Evolutionary conservation across 2,797 vertebrate genomes (phyloP), one percentile per base, ranked within the genome.

Genomic region (Coendou prehensilis): DNA sequence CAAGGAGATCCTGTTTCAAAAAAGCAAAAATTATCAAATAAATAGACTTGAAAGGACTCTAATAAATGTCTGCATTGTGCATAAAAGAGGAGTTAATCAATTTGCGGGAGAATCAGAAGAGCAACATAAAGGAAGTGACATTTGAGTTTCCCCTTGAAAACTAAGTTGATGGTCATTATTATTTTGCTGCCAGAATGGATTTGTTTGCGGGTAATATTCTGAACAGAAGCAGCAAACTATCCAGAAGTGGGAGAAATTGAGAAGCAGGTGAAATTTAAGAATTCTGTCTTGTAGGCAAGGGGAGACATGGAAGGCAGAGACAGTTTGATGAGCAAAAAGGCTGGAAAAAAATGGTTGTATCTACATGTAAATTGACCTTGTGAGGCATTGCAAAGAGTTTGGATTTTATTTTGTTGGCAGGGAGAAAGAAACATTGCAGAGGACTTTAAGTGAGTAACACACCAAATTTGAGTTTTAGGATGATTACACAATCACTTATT

Each of bases 341-440:
- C 20, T 63, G 26, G 23, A 64, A 50, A 80, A 80, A 63, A 1
- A 28, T 47, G 17, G 33, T 56, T 23, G 26, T 37, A 54, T 30
- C 33, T n/a, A 45, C 64, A 84, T 75, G 33, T 80, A 33, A 80
- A 59, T 13, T 2, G 5, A 75, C 18, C 56, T 84, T 15, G 1
- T 57, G 56, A 63, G 83, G 15, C 41, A 64, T 85, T 56, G 10
- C 33, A 92, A 75, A 69, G 59, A 93, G 57, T 61, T 3, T 91
- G 41, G 50, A 54, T 78, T 93, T 96, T 71, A 92, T 90, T 75
- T 95, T 76, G n/a, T 69, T 75, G 50, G 75, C 87, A 82, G 14
- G 33, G 80, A 96, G 57, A 45, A 85, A 88, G 30, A 26, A 59
- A 45, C 1, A 50, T 7, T 37, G 52, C 7, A 8, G 8, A 59